Evolutionary conservation across 1,140 invertebrate species (phyloP).

Genomic region (Macrosteles quadrilineatus): DNA sequence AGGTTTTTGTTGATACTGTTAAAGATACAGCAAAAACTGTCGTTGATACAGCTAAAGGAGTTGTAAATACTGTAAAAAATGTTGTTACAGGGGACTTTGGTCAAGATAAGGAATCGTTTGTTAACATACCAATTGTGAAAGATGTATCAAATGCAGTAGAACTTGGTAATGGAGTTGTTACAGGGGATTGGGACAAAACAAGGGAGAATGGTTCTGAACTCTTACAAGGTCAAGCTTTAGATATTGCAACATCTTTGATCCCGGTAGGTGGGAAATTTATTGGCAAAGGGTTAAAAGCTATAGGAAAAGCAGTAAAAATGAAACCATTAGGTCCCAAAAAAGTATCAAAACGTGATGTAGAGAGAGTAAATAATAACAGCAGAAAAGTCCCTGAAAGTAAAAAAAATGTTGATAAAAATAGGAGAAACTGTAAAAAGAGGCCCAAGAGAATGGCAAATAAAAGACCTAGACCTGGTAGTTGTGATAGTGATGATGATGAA

Average conservation of each 20-base stretch:
- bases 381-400: slow-evolving; percentile 18
- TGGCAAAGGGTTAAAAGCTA: slow-evolving; percentile 28
- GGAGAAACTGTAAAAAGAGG: slow-evolving; percentile 24
- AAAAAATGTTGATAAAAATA: slow-evolving; percentile 13
- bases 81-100: slow-evolving; percentile 34
- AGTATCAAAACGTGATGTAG: neutral
- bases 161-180: slow-evolving; percentile 25
- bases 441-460: slow-evolving; percentile 7
- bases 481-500: slow-evolving; percentile 11
- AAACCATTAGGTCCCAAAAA: neutral
- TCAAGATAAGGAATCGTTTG: slow-evolving; percentile 26
- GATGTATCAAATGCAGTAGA: slow-evolving; percentile 33
- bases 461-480: neutral
- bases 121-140: slow-evolving; percentile 34
- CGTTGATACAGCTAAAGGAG: slow-evolving; percentile 28
- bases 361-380: slow-evolving; percentile 24
- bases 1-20: slow-evolving; percentile 19
- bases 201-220: slow-evolving; percentile 30
- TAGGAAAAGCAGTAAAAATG: slow-evolving; percentile 21
- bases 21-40: slow-evolving; percentile 32
- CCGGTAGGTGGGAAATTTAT: slow-evolving; percentile 29
- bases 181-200: slow-evolving; percentile 32
- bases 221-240: slow-evolving; percentile 5
- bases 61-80: slow-evolving; percentile 28
- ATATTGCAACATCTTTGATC: slow-evolving; percentile 27